Percentiles rank a stretch among this genome's conserved stretches.
These are phyloP conservation scores for Lucilia cuprina DNA, from an alignment of 1,140 invertebrate genomes.

Conservation along the genomic window DNA sequence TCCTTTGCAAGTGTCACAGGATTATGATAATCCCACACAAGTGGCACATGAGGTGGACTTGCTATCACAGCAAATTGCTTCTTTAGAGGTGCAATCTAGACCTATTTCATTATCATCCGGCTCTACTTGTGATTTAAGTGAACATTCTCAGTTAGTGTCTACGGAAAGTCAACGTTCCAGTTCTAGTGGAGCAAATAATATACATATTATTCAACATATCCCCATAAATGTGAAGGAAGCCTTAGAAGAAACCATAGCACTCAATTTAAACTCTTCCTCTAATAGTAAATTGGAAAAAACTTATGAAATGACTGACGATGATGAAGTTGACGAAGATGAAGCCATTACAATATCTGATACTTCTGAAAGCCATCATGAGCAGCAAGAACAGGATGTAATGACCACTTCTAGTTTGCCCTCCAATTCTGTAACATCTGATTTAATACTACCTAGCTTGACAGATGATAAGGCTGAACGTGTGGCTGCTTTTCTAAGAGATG, in stretches of 20 bases:
- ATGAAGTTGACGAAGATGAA: slow-evolving; percentile 34
- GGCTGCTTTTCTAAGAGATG: slow-evolving; percentile 54
- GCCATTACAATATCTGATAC: slow-evolving; percentile 53
- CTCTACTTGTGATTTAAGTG: slow-evolving; percentile 38
- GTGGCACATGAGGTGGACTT: neutral
- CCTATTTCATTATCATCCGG: neutral
- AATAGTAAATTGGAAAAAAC: neutral
- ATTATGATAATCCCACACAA: slow-evolving; percentile 21
- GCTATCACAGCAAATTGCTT: slow-evolving; percentile 42
- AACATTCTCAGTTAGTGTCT: slow-evolving; percentile 42
- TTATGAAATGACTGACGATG: slow-evolving; percentile 22
- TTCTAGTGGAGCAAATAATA: neutral
- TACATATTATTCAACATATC: neutral
- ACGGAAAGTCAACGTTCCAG: slow-evolving; percentile 43
- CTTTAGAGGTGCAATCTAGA: neutral
- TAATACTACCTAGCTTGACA: slow-evolving; percentile 38
- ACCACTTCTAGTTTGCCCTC: neutral
- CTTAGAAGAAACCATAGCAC: neutral
- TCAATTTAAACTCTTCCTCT: neutral
- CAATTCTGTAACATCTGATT: slow-evolving; percentile 31
- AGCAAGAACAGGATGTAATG: neutral
- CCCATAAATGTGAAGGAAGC: neutral
- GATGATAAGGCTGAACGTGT: slow-evolving; percentile 48
- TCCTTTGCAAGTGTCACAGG: slow-evolving; percentile 48
- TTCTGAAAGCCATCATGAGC: slow-evolving; percentile 31